A percentile compares a stretch with the other conserved stretches of the same genome.
These are phyloP conservation scores for Dicerorhinus sumatrensis DNA, from an alignment of 2,113 vertebrate genomes.

Conservation along the genomic window DNA sequence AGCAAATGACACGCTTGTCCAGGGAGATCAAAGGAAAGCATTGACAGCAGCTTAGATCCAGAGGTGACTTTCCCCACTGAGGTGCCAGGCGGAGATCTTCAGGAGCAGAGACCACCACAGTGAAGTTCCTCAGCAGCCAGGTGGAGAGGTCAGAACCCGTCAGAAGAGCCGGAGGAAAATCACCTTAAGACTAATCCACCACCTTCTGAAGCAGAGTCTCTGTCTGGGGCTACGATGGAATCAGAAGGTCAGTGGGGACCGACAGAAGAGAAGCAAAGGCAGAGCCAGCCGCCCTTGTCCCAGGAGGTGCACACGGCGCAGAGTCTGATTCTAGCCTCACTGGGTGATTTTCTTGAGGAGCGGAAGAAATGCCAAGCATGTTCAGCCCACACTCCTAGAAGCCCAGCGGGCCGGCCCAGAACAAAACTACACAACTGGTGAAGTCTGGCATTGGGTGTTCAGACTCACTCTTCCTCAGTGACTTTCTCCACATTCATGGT, in stretches of 20 bases:
- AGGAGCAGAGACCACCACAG: no score
- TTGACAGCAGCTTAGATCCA: neutral
- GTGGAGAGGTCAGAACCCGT: no score
- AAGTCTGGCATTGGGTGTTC: neutral
- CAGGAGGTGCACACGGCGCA: rapidly evolving
- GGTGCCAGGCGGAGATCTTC: neutral
- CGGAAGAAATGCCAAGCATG: neutral
- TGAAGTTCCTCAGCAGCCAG: no score
- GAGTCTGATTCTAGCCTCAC: neutral
- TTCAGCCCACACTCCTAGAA: rapidly evolving
- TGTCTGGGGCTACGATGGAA: neutral
- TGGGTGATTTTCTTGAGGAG: neutral
- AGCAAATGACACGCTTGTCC: neutral
- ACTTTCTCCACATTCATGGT: neutral
- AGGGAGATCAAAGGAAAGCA: neutral
- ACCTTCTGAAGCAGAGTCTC: neutral
- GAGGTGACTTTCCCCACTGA: neutral
- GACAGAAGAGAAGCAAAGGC: neutral
- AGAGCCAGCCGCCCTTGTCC: rapidly evolving
- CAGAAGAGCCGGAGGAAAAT: neutral
- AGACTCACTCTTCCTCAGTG: neutral
- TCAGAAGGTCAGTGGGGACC: rapidly evolving
- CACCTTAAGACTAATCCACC: neutral
- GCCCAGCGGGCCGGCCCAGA: neutral
- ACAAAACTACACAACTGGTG: rapidly evolving